Evolutionary conservation across 2,113 vertebrate species (phyloP).

Genomic region (Hystrix cristata): DNA sequence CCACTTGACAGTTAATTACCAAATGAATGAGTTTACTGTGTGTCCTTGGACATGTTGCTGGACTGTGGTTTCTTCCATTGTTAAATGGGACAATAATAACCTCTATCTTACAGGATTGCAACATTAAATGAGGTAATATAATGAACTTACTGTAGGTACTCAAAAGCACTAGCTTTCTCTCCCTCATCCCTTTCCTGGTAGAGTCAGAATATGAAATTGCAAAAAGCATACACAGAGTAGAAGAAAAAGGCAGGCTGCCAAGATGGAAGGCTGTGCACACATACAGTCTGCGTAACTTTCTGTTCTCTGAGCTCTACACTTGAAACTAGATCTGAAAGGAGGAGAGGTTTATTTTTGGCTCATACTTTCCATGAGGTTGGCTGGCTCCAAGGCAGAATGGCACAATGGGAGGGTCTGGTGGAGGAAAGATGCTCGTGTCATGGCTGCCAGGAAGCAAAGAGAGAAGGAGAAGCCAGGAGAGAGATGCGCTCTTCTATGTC

Average conservation of each 20-base stretch:
- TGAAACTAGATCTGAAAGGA: neutral
- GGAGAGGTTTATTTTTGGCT: neutral
- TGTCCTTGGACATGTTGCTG: neutral
- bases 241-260: neutral
- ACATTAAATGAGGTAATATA: neutral
- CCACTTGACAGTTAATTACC: neutral
- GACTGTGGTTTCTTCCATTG: neutral
- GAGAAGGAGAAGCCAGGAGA: neutral
- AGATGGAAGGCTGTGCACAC: accelerated
- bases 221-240: neutral
- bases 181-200: neutral
- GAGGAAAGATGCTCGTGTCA: neutral
- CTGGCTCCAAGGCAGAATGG: neutral
- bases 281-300: neutral
- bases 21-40: neutral
- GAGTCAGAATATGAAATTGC: neutral
- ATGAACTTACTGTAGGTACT: neutral
- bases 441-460: neutral
- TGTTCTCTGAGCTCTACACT: neutral
- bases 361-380: neutral
- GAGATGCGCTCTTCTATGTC: neutral
- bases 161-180: neutral
- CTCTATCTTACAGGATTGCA: neutral
- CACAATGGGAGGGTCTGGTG: neutral
- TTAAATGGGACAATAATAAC: neutral